Percentiles rank a stretch among this genome's conserved stretches.
These are phyloP conservation scores for Meiosimyza decipiens DNA, from an alignment of 2,888 invertebrate species.

Conservation along the genomic window DNA sequence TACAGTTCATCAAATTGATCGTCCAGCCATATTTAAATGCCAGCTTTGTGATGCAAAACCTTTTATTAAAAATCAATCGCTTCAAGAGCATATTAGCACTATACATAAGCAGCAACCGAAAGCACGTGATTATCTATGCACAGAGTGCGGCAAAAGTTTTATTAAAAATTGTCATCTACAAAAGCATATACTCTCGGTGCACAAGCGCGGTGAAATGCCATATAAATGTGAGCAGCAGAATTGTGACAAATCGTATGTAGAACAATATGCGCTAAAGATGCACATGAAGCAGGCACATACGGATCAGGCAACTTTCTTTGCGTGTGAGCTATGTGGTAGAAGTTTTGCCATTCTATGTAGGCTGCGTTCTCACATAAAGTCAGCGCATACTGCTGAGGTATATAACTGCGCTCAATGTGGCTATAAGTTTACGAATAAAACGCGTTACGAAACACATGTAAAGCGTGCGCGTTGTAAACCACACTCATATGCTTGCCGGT, in stretches of 20 bases:
- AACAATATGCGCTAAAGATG: constrained; percentile 34
- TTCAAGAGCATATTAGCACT: constrained; percentile 41
- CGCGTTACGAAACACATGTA: constrained; percentile 36
- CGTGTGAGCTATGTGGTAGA: constrained; percentile 38
- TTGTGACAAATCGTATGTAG: constrained; percentile 34
- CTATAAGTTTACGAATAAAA: constrained; percentile 39
- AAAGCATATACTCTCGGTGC: constrained; percentile 40
- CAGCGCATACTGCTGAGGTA: constrained; percentile 21
- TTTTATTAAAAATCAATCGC: constrained; percentile 43
- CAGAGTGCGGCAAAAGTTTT: constrained; percentile 41
- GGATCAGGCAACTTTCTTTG: constrained; percentile 22
- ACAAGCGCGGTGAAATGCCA: constrained; percentile 40
- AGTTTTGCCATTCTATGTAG: constrained; percentile 24
- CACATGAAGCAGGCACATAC: constrained; percentile 40
- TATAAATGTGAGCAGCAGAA: constrained; percentile 33
- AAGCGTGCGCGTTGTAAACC: constrained; percentile 37
- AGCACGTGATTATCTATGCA: constrained; percentile 38
- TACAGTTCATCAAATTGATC: constrained; percentile 37
- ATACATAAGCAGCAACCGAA: constrained; percentile 41
- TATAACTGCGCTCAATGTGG: constrained; percentile 39
- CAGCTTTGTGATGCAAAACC: constrained; percentile 39
- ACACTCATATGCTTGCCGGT: constrained; percentile 36
- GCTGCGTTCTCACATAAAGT: constrained; percentile 37
- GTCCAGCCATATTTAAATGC: constrained; percentile 41
- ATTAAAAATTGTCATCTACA: constrained; percentile 42